A percentile compares a stretch with the other conserved stretches of the same genome.
phyloP scores from a whole-genome alignment of 2,113 vertebrate genomes.

The Numida meleagris region DNA sequence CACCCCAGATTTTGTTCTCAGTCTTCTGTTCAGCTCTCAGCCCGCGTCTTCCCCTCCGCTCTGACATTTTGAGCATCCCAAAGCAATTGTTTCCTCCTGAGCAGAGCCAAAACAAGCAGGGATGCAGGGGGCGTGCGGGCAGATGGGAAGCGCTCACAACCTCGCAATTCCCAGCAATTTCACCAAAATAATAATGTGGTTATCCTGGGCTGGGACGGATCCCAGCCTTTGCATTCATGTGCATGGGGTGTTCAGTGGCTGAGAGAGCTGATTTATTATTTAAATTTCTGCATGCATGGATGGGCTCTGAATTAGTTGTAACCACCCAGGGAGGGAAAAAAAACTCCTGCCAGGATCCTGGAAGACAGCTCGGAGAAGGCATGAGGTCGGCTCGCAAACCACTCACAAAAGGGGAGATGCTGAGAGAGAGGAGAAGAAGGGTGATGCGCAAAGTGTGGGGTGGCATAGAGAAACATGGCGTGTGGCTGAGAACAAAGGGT shows the following conservation, averaged over 20 bases:
- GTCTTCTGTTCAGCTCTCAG: background rate
- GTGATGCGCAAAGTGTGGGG: background rate
- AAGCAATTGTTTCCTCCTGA: background rate
- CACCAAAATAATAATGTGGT: background rate
- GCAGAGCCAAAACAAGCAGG: background rate
- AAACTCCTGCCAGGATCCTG: slow-evolving; percentile 21
- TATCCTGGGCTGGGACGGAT: background rate
- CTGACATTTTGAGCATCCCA: background rate
- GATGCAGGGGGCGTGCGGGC: background rate
- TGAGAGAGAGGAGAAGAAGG: background rate
- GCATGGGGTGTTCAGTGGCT: background rate
- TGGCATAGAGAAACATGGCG: background rate
- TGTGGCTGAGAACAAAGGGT: background rate
- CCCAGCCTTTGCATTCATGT: background rate
- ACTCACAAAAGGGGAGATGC: background rate
- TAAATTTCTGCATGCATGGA: slow-evolving; percentile 35
- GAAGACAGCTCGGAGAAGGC: background rate
- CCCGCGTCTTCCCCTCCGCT: background rate
- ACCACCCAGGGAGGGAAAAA: background rate
- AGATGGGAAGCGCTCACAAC: background rate
- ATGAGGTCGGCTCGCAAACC: background rate
- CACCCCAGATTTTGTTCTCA: background rate
- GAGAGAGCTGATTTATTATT: slow-evolving; percentile 54
- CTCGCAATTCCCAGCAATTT: background rate
- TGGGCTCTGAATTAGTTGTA: slow-evolving; percentile 35